Evolutionary conservation across 1,140 invertebrate species (phyloP), one percentile per base, ranked within the genome.

Genomic region (Chionoecetes opilio): DNA sequence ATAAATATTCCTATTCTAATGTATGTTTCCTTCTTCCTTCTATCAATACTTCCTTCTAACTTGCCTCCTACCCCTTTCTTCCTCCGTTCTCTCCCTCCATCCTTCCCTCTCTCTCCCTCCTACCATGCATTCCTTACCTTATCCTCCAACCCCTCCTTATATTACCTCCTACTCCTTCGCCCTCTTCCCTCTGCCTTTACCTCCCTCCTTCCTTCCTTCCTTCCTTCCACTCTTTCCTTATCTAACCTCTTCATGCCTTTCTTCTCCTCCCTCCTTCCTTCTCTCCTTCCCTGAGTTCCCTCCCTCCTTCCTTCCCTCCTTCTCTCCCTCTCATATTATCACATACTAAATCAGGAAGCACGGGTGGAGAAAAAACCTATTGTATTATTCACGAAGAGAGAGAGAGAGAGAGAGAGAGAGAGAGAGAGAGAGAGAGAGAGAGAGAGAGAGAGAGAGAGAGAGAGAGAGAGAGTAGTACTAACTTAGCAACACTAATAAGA

Each of bases 401-500:
- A 75, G 53, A 75, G 53, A 75, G 53, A 75, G 63, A 75, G 63
- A 75, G 63, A 75, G 63, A 75, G 63, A 75, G 63, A 75, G 63
- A 75, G 63, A 75, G 63, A 75, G 63, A 75, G 63, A 75, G 63
- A 75, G 63, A 75, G 63, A 75, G 63, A 75, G 63, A 75, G 63
- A 75, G 53, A 75, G 53, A 11, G 53, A 11, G 53, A 11, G 53
- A 75, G 53, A 11, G 53, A 11, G 53, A 11, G 53, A 11, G 53
- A 11, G 53, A 11, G 6, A 11, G 53, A 11, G 53, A 11, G 53
- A 11, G 21, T n/a, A n/a, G n/a, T 5, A n/a, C n/a, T 75, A 75
- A 75, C 63, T 75, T 75, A 75, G 63, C 63, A 75, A 75, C 63
- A 75, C 63, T 75, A 21, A n/a, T 75, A 75, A n/a, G 6, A 75